These are phyloP conservation scores for Pherbina coryleti DNA, from an alignment of 2,888 invertebrate species.

Conservation along the genomic window DNA sequence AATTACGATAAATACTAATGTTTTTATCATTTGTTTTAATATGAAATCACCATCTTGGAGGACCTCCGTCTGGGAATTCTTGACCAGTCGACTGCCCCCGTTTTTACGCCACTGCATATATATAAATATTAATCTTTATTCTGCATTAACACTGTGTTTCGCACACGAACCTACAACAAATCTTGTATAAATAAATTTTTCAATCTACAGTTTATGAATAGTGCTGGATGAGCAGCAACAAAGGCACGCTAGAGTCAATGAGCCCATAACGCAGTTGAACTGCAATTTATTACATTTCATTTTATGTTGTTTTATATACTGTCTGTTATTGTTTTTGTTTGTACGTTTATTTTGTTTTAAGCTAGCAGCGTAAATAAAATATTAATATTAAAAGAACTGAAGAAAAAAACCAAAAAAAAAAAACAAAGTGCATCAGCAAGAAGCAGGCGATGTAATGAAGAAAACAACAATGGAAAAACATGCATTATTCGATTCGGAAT, in stretches of 20 bases:
- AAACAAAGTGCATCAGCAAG: not conserved
- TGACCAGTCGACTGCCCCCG: not conserved
- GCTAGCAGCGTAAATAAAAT: not conserved
- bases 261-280: conserved; percentile 17
- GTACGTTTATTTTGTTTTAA: not conserved
- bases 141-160: conserved; percentile 4
- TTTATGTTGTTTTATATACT: not conserved
- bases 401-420: conserved; percentile 14
- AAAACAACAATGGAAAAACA: conserved; percentile 7
- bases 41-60: too few species aligned
- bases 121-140: conserved; percentile 27
- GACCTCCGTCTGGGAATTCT: not conserved
- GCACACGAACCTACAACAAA: conserved; percentile 17
- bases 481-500: too few species aligned
- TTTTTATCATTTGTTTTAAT: too few species aligned
- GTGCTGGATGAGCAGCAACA: not conserved
- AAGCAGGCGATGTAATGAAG: not conserved
- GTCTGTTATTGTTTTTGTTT: conserved; percentile 13
- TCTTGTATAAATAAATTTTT: not conserved
- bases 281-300: conserved; percentile 3
- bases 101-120: not conserved
- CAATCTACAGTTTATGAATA: not conserved
- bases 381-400: conserved; percentile 16
- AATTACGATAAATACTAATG: too few species aligned
- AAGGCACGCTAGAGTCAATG: conserved; percentile 22